Percentiles rank a stretch among this genome's conserved stretches.
Evolutionary conservation across 2,888 invertebrate species (phyloP).

Genomic region (Oscheius sp.): DNA sequence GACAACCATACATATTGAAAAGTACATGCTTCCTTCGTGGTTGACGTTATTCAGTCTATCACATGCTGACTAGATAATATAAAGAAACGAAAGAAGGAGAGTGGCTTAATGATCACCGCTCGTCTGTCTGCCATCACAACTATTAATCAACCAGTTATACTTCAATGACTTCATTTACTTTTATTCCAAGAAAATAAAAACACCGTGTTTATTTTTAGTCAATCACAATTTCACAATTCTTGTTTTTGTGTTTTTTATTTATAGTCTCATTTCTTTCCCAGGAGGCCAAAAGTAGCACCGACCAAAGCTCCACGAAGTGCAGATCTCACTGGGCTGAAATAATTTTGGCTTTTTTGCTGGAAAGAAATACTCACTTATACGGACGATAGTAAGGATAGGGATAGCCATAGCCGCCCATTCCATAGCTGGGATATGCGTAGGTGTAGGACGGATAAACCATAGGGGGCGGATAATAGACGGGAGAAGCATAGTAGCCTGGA

Average conservation of each 20-base stretch:
- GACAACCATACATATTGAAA: not conserved
- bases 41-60: no score
- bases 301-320: constrained; percentile 10
- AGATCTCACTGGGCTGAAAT: constrained; percentile 5
- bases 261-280: constrained; percentile 19
- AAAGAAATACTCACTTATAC: not conserved
- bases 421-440: not conserved
- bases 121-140: no score
- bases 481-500: constrained; percentile 2
- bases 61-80: no score
- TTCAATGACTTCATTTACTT: no score
- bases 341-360: not conserved
- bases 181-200: no score
- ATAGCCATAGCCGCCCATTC: not conserved
- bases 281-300: constrained; percentile 5
- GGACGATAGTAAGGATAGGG: constrained; percentile 4
- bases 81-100: no score
- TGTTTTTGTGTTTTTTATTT: no score
- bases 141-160: no score
- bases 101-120: no score
- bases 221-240: no score
- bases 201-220: no score
- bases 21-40: no score
- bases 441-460: constrained; percentile 7
- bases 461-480: constrained; percentile 8